phyloP scores from a whole-genome alignment of 2,888 invertebrate genomes.

The Folsomia manolachei region DNA sequence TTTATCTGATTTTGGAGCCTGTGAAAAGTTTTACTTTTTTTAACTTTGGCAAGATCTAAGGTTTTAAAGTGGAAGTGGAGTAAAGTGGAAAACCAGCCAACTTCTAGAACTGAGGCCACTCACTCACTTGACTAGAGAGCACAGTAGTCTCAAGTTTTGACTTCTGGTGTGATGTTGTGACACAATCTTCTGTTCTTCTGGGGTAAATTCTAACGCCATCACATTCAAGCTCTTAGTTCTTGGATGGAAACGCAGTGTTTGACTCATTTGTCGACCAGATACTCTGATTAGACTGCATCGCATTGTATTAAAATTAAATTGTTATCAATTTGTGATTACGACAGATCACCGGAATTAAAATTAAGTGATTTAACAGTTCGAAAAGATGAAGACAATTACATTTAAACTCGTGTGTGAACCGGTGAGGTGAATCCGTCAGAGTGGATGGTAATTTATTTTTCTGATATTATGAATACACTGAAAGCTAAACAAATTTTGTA shows the following conservation, averaged over 20 bases:
- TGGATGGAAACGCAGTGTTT: too few species aligned
- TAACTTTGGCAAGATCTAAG: neutral
- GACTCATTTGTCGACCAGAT: neutral
- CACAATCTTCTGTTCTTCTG: neutral
- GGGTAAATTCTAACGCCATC: too few species aligned
- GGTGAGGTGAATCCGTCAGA: too few species aligned
- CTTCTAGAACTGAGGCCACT: neutral
- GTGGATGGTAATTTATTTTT: too few species aligned
- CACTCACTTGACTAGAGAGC: neutral
- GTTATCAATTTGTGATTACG: too few species aligned
- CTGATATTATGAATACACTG: too few species aligned
- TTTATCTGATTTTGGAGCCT: slow-evolving; percentile 2
- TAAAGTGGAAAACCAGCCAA: neutral
- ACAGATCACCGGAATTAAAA: too few species aligned
- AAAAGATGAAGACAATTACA: too few species aligned
- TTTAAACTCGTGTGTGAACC: too few species aligned
- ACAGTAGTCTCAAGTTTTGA: neutral
- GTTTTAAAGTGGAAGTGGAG: slow-evolving; percentile 1
- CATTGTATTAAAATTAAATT: too few species aligned
- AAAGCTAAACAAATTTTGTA: too few species aligned
- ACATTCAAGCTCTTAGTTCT: neutral
- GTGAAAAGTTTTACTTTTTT: slow-evolving; percentile 1
- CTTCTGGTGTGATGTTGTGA: neutral
- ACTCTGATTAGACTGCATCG: neutral
- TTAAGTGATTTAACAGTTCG: too few species aligned